Percentiles rank a stretch among this genome's conserved stretches.
Conservation (phyloP, 2,797 vertebrate genomes). For the Mallotus villosus region DNA sequence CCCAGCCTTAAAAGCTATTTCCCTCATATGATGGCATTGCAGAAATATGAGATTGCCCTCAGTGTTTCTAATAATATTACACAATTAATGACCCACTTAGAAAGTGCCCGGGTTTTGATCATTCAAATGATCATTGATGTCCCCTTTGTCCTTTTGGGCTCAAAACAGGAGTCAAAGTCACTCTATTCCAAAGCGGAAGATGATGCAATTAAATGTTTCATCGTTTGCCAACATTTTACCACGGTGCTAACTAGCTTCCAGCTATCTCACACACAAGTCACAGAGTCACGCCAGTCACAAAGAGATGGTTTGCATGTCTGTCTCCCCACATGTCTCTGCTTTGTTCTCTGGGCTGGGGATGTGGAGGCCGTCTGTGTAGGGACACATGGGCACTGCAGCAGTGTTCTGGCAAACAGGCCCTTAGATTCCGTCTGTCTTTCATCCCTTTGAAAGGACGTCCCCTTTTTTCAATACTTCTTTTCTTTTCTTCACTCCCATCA, state of each 20-base stretch:
- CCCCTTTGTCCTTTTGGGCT: conserved; percentile 41
- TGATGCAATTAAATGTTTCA: conserved; percentile 68
- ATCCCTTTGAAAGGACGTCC: background rate
- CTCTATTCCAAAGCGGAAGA: conserved; percentile 50
- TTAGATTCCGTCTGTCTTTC: conserved; percentile 1
- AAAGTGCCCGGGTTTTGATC: conserved; percentile 47
- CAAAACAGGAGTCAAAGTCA: conserved; percentile 38
- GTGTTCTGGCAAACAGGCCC: conserved; percentile 11
- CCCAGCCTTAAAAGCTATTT: conserved; percentile 38
- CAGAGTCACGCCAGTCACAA: conserved; percentile 52
- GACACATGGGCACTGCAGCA: background rate
- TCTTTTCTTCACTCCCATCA: no score
- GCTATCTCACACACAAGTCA: conserved; percentile 51
- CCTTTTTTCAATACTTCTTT: background rate
- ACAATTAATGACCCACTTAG: conserved; percentile 68
- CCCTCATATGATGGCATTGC: conserved; percentile 54
- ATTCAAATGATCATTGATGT: conserved; percentile 55
- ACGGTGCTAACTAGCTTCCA: conserved; percentile 49
- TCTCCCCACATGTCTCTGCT: conserved; percentile 20
- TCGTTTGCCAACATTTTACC: conserved; percentile 53
- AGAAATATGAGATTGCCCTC: conserved; percentile 62
- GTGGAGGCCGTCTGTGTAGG: background rate
- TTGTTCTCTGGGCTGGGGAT: background rate
- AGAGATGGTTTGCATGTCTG: conserved; percentile 40
- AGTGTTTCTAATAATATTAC: conserved; percentile 72